Base-by-base conservation (phyloP, 2,113 vertebrate species). In the Trinectes maculatus region DNA sequence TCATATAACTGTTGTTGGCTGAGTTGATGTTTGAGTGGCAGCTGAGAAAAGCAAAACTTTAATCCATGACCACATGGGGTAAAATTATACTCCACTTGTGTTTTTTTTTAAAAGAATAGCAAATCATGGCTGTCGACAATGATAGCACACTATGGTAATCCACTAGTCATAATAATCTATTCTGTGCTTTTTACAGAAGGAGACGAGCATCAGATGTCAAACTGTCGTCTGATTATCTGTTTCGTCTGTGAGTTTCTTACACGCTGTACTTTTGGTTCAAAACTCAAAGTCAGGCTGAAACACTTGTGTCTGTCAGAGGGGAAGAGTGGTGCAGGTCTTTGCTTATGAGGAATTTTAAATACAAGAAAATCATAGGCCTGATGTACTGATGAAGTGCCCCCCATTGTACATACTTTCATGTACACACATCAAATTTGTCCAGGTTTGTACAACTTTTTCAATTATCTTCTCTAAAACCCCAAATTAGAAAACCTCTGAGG, bases 1-100 rank as follows among this genome's bases (percentile, higher is more conserved):
- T 83, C 64, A 66, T 72, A 25, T 52, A 76, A 63, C 55, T 64
- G 28, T 56, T 42, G 62, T 68, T 52, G 67, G 49, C 19, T 36
- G 26, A 51, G 51, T 11, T 59, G 44, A 81, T 67, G 67, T 68
- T 51, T 37, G 51, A 84, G 39, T 68, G 49, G 57, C 61, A 68
- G 67, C 3, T 0, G 18, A 67, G 55, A 48, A 57, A 72, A 21
- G 51, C 13, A 43, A 26, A 59, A 62, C 43, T 61, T 68, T 74
- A 65, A 78, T 77, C 64, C 55, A 26, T 46, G 51, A 56, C 21
- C 46, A 37, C 58, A 73, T 62, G 34, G 29, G 71, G 40, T 54
- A 34, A 77, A 70, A 81, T 71, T 49, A 55, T 43, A 62, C 49
- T 21, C 31, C 37, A 42, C 40, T 43, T 33, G 16, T 4, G 39